phyloP scores from a whole-genome alignment of 2,797 vertebrate genomes.

The Harpagifer antarcticus region DNA sequence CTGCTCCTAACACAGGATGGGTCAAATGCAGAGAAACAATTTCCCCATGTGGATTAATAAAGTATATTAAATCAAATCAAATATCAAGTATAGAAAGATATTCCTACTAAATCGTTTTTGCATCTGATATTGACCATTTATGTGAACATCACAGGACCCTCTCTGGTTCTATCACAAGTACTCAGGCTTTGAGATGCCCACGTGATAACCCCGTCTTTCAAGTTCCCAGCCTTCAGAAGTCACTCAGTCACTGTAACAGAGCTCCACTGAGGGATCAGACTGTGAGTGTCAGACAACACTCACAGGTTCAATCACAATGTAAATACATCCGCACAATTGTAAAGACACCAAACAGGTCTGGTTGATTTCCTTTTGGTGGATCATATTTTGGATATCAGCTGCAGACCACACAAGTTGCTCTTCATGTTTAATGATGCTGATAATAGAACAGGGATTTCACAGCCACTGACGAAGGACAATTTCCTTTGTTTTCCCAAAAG shows the following conservation, averaged over 20 bases:
- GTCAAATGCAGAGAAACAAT: too few relatives aligned
- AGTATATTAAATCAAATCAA: too few relatives aligned
- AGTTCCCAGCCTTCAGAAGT: slow-evolving; percentile 66
- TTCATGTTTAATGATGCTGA: slow-evolving; percentile 19
- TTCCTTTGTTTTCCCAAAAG: background rate
- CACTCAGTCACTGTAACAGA: slow-evolving; percentile 57
- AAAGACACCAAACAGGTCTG: slow-evolving; percentile 23
- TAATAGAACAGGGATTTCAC: slow-evolving; percentile 27
- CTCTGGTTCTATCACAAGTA: slow-evolving; percentile 48
- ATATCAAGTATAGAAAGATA: slow-evolving; percentile 11
- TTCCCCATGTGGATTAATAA: too few relatives aligned
- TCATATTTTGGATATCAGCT: slow-evolving; percentile 9
- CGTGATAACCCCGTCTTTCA: slow-evolving; percentile 73
- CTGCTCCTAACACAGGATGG: too few relatives aligned
- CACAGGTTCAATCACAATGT: slow-evolving; percentile 34
- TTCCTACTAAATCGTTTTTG: slow-evolving; percentile 15
- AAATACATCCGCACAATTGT: slow-evolving; percentile 25
- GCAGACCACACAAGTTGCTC: slow-evolving; percentile 26
- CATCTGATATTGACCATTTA: slow-evolving; percentile 29
- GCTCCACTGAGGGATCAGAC: slow-evolving; percentile 39
- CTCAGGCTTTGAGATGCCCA: slow-evolving; percentile 67
- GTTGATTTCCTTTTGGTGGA: slow-evolving; percentile 4
- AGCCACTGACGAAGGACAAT: background rate
- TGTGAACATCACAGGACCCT: slow-evolving; percentile 58
- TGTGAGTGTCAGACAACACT: slow-evolving; percentile 1